Base-by-base conservation (phyloP, 2,888 invertebrate genomes). In the Pterobdella sp. region DNA sequence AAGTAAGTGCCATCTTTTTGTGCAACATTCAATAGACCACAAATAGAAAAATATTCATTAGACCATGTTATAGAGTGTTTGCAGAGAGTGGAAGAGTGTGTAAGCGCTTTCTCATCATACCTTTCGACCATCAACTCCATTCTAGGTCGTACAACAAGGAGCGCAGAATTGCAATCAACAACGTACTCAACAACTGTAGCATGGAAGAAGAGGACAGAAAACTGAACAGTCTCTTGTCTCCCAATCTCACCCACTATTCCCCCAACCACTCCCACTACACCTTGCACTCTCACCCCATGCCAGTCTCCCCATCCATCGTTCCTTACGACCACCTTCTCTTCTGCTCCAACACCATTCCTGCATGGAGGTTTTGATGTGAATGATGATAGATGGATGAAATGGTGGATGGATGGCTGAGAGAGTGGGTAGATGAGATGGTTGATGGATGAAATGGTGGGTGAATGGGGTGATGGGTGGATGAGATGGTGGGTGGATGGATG, bases 111-210 rank as follows among this genome's bases (percentile, higher is more conserved):
- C n/a, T n/a, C n/a, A n/a, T n/a, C n/a, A n/a, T n/a, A n/a, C n/a
- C n/a, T n/a, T n/a, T n/a, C n/a, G n/a, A 42, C 49, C 22, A 22
- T 42, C 7, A 42, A 42, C 7, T 14, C 49, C 10, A 7, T 14
- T 42, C 22, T 22, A 42, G 49, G 22, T 42, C 49, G 10, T 42
- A 42, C 49, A 42, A 42, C 49, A 42, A 42, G 22, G 49, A 42
- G 22, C 49, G 49, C 22, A 7, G 49, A 14, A 42, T 42, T 22
- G 49, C 49, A 7, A 42, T 42, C 49, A 42, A 42, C 22, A 42
- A 42, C 49, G 22, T 42, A 7, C 49, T 68, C 68, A 68, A 68
- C 35, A 68, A 68, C 35, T 7, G 34, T 26, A 68, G 37, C 68
- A 37, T 29, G 14, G 68, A 68, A 2, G 26, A 36, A 22, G 36